phyloP scores from a whole-genome alignment of 2,888 invertebrate species.

The Meghimatium bilineatum region DNA sequence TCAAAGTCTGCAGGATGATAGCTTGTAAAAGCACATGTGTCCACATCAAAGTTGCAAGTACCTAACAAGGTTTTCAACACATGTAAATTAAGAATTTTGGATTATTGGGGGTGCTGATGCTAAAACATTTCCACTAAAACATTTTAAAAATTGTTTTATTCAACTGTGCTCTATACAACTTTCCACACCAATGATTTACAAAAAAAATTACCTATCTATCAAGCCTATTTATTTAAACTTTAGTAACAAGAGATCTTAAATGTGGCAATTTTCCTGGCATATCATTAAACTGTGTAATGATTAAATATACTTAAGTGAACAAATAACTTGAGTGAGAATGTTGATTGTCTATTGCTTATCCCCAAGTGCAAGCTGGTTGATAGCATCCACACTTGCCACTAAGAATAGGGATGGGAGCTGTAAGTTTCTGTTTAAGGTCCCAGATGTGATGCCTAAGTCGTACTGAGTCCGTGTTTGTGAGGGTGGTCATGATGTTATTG shows the following conservation, averaged over 20 bases:
- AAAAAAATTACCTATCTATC: background rate
- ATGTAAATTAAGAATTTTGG: background rate
- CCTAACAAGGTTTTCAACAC: background rate
- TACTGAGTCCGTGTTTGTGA: no score
- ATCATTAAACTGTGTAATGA: background rate
- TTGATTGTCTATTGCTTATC: no score
- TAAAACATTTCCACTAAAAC: background rate
- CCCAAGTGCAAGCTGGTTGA: no score
- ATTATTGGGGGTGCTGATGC: background rate
- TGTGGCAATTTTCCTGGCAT: background rate
- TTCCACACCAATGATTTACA: background rate
- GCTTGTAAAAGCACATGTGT: constrained; percentile 66
- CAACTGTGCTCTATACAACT: background rate
- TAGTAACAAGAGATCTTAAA: background rate
- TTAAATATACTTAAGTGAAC: background rate
- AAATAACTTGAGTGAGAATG: background rate
- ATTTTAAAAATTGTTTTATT: background rate
- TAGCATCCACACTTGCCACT: no score
- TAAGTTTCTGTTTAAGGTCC: no score
- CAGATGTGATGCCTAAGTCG: no score
- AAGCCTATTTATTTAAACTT: background rate
- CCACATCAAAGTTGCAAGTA: constrained; percentile 68
- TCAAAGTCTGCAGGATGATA: constrained; percentile 62
- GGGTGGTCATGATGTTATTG: no score
- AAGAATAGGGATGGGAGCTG: no score